Evolutionary conservation across 2,888 invertebrate species (phyloP), one percentile per base, ranked within the genome.

Genomic region (Trissolcus brochymenae): DNA sequence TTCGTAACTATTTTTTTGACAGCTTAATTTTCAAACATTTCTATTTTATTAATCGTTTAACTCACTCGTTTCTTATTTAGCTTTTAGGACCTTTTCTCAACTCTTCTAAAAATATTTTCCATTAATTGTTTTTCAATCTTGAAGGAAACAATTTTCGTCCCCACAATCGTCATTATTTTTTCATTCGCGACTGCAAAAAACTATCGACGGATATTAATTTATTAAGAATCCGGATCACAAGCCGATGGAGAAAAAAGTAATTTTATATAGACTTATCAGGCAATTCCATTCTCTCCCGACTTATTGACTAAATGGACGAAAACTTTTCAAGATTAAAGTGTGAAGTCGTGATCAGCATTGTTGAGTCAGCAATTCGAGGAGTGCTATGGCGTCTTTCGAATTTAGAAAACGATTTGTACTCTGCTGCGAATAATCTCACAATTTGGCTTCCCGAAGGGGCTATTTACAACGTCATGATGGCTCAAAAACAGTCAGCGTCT

Each of bases 321-420:
- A 78, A 74, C 66, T 78, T 74, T 74, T 62, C 54, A 62, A 74
- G 78, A 64, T 65, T 71, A 62, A 66, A 75, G 78, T 75, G 75
- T 67, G 71, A 71, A 72, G 66, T 78, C 78, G 78, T 78, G 78
- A 78, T 78, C 74, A 75, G 74, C 78, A 71, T 78, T 64, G 71
- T 67, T 71, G 71, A 74, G 59, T 74, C 78, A 75, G 78, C 74
- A 67, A 71, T 62, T 75, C 41, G 35, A 55, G 64, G 67, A 67
- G 46, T 54, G 35, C 68, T 62, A 40, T 59, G 40, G 65, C 65
- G 56, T 49, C 73, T 70, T 55, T 76, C 65, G 72, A 73, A 76
- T 75, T 53, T 64, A 60, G 64, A 64, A 64, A 66, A 73, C 64
- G 43, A 64, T 65, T 49, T 68, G 40, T 67, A 50, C 55, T 57